Evolutionary conservation across 1,140 invertebrate genomes (phyloP), one percentile per base, ranked within the genome.

Genomic region (Cydia strobilella): DNA sequence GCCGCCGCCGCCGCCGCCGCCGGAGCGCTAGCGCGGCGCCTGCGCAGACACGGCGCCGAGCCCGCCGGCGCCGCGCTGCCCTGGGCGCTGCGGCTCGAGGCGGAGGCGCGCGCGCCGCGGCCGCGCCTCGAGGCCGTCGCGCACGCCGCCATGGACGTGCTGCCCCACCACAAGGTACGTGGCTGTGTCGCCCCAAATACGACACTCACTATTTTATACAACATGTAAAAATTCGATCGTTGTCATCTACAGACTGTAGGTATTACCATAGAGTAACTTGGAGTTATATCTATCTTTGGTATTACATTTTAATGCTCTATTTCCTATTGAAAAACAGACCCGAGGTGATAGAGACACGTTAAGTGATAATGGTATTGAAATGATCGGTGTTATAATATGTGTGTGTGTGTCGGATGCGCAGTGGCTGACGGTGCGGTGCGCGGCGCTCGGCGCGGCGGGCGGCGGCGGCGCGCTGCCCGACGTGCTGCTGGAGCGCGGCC

Each of bases 401-500:
- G 42, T 45, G n/a, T n/a, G n/a, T 1, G 1, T 45, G 13, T 45
- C 12, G 79, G 71, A 20, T n/a, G n/a, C n/a, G n/a, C 72, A 77
- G 83, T 85, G 83, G 82, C 31, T 80, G 81, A 76, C 79, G 79
- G 83, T 86, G 79, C 81, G 82, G 66, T 81, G 79, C 62, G 85
- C 82, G 78, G 78, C 82, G 79, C 59, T 75, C 71, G 83, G 82
- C 39, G 81, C 63, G 65, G 75, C 59, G 74, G 54, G 77, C 69
- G 79, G 72, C 18, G 71, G 66, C 72, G 71, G 31, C 13, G 81
- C 76, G 73, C 79, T 85, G 71, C 77, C 80, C 18, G 86, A 86
- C 77, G 77, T 77, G 78, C 78, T 86, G 77, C 85, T 85, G 39
- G 81, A 84, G 73, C 77, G 80, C 35, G 74, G 74, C 77, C 82